Base-by-base conservation (phyloP, 2,888 invertebrate species). In the Cryptocephalus primarius region DNA sequence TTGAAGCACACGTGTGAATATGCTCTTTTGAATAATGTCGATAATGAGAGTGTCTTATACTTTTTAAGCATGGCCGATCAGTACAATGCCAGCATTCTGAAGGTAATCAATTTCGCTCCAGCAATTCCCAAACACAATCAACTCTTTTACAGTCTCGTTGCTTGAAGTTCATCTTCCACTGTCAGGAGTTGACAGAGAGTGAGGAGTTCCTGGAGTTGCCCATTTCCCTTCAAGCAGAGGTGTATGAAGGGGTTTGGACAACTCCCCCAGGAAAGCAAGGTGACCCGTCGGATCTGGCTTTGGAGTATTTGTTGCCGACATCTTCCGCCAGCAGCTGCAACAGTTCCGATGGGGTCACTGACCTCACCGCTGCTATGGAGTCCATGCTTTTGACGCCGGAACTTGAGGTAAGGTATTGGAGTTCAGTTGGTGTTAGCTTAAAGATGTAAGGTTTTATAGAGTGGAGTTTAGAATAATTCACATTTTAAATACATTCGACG, bases 41-140 rank as follows among this genome's bases (percentile, higher is more conserved):
- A 82, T 61, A 75, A 76, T 47, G 80, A 82, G 45, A 77, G 78
- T 4, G 80, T 78, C 1, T 69, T 82, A 41, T 82, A 78, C 62
- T 74, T 82, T 43, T 68, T 82, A 42, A 77, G 78, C 53, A 75
- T 83, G 60, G 80, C 81, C 3, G 82, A 83, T 66, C 81, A 81
- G 55, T 80, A 78, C 60, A 77, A 78, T 64, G 80, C 81, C 11
- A 68, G 68, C 50, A 64, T 69, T 46, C 65, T 80, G 48, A 72
- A 74, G 70, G 79, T 79, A 63, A 60, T 64, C 57, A 31, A 36
- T n/a, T 34, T 34, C 9, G 34, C 34, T 9, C 9, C 34, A n/a
- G 3, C 36, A 36, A 11, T 36, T 36, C 6, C 12, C 12, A 4
- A n/a, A 12, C 36, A 4, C n/a, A 36, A 32, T 13, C n/a, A 43